These are phyloP conservation scores for Acrocephalus arundinaceus DNA, from an alignment of 2,113 vertebrate genomes.

Conservation along the genomic window DNA sequence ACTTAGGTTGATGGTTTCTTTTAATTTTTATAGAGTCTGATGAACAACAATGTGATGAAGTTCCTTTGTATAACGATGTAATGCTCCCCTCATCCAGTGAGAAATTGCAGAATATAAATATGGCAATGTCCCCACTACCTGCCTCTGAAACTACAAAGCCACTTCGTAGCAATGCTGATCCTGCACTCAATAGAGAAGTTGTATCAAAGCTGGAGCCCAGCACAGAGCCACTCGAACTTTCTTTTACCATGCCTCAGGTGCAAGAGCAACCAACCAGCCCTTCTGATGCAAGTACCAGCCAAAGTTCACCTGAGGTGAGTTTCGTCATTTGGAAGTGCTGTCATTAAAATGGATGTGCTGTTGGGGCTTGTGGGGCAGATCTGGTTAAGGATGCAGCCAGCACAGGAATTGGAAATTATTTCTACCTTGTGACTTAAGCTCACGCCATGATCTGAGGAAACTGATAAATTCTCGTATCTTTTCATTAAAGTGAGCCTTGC, in stretches of 20 bases:
- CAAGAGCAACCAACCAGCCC: constrained; percentile 75
- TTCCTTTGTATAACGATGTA: constrained; percentile 94
- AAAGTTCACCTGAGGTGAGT: constrained; percentile 85
- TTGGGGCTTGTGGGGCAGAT: neutral
- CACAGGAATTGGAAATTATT: neutral
- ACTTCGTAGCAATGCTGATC: constrained; percentile 80
- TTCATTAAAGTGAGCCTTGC: neutral
- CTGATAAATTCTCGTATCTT: neutral
- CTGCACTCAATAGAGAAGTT: constrained; percentile 79
- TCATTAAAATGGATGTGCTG: neutral
- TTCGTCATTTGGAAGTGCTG: neutral
- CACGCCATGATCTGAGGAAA: neutral
- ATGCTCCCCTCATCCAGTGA: constrained; percentile 91
- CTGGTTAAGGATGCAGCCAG: neutral
- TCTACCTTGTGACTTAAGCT: neutral
- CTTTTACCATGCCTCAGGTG: constrained; percentile 78
- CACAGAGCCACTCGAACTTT: constrained; percentile 77
- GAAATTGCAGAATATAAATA: constrained; percentile 82
- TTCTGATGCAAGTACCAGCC: constrained; percentile 76
- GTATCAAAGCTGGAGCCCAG: constrained; percentile 81
- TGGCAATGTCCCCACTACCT: constrained; percentile 87
- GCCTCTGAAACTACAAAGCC: constrained; percentile 82
- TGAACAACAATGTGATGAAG: constrained; percentile 83
- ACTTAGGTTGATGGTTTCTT: constrained; percentile 67
- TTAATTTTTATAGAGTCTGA: constrained; percentile 83